These are phyloP conservation scores for Trimorus sp. DNA, from an alignment of 2,888 invertebrate species.

Conservation along the genomic window DNA sequence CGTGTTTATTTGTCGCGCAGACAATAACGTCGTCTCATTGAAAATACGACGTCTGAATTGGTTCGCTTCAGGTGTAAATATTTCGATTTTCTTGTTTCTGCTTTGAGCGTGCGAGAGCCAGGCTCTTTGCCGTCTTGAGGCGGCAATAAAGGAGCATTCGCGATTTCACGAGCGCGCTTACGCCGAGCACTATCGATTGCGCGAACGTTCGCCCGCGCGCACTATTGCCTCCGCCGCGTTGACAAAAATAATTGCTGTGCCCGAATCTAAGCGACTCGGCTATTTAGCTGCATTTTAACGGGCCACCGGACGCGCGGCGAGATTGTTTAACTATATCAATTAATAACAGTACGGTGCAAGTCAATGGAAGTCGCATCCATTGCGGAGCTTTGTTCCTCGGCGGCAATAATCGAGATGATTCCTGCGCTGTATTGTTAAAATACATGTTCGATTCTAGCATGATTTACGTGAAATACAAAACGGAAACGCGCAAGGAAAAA, in stretches of 20 bases:
- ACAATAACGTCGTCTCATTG: conserved; percentile 23
- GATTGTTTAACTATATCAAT: conserved; percentile 2
- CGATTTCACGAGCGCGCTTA: conserved; percentile 10
- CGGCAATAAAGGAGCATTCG: conserved; percentile 33
- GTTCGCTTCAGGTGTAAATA: conserved; percentile 17
- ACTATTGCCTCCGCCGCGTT: background rate
- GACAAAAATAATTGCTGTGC: conserved; percentile 8
- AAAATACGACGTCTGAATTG: conserved; percentile 23
- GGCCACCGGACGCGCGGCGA: background rate
- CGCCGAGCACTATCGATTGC: no score
- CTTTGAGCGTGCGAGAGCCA: conserved; percentile 9
- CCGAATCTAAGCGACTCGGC: background rate
- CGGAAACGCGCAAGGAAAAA: no score
- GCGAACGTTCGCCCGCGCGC: no score
- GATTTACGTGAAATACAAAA: no score
- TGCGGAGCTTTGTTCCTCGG: background rate
- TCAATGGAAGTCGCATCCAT: background rate
- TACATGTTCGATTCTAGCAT: no score
- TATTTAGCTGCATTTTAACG: background rate
- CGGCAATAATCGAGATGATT: no score
- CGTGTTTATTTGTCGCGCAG: conserved; percentile 30
- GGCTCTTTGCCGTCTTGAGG: background rate
- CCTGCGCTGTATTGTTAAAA: no score
- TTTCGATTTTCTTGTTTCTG: conserved; percentile 8
- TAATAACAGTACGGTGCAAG: background rate